Base-by-base conservation (phyloP, 2,797 vertebrate species). In the Gallinago nigripennis region DNA sequence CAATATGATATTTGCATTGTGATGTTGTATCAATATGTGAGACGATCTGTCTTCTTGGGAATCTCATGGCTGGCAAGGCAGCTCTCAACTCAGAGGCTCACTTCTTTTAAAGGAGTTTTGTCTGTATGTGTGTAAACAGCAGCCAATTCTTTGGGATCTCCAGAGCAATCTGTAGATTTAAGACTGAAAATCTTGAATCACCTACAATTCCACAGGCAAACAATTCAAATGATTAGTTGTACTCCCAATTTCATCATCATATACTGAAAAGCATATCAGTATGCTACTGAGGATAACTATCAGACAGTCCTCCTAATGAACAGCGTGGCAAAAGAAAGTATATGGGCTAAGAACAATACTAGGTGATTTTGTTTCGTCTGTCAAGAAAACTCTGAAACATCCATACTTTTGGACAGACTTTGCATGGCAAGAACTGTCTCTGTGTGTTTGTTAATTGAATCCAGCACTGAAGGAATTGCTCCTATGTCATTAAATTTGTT, bases 51-150 rank as follows among this genome's bases (percentile, higher is more conserved):
- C 82, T 93, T 82, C 82, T 71, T 70, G 46, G 66, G 60, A 92
- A 82, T 54, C 84, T 90, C 50, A 53, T 43, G 37, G 50, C 69
- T 87, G 72, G 79, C 56, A 92, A 95, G 68, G 58, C 75, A 70
- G 31, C 54, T 92, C 73, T 69, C 58, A 68, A 25, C 69, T 90
- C 65, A 30, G 53, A 88, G 75, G 53, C 63, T 89, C 58, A n/a
- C 35, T 87, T 71, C 89, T 97, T 97, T 95, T 93, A 96, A 97
- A 97, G 54, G 63, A 77, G 95, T 95, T 96, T 91, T 97, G 89
- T 54, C 94, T 95, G 50, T 79, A 58, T 58, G 3, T 2, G 3
- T 79, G 64, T 94, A 95, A 97, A 96, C 95, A 96, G 93, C 91
- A 64, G 63, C 78, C 88, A 96, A 23, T 94, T 95, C 91, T 90